phyloP scores from a whole-genome alignment of 2,888 invertebrate genomes.

The Prenolepis imparis region DNA sequence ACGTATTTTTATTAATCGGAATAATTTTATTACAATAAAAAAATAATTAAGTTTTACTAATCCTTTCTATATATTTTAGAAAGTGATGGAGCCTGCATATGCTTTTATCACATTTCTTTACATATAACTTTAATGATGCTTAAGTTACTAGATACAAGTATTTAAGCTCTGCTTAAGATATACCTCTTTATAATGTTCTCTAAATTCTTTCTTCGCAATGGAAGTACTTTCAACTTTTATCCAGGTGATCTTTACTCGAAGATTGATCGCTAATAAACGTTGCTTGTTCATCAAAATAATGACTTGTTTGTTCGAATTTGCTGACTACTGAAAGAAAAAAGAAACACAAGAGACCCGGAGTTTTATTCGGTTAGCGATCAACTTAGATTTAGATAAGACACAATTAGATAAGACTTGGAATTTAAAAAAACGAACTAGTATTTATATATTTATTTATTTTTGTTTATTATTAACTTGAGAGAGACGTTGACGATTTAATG shows the following conservation, averaged over 20 bases:
- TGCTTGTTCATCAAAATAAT: neutral
- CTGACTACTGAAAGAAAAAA: no score
- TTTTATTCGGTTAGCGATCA: neutral
- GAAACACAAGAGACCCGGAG: no score
- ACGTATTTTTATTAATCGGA: neutral
- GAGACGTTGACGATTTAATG: neutral
- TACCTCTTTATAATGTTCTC: neutral
- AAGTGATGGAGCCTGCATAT: neutral
- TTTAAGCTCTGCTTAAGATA: neutral
- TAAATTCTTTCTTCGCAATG: neutral
- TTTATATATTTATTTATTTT: slow-evolving; percentile 1
- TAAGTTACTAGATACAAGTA: neutral
- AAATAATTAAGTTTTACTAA: neutral
- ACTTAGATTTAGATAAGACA: neutral
- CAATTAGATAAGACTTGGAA: neutral
- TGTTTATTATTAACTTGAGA: neutral
- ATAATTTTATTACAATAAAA: neutral
- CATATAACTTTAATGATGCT: neutral
- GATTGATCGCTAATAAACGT: neutral
- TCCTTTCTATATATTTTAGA: neutral
- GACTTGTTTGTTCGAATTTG: neutral
- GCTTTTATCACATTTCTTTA: neutral
- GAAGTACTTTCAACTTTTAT: neutral
- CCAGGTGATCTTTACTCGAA: neutral
- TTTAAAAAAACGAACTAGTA: neutral